Base-by-base conservation (phyloP, 2,888 invertebrate genomes). In the Silvanus unidentatus region DNA sequence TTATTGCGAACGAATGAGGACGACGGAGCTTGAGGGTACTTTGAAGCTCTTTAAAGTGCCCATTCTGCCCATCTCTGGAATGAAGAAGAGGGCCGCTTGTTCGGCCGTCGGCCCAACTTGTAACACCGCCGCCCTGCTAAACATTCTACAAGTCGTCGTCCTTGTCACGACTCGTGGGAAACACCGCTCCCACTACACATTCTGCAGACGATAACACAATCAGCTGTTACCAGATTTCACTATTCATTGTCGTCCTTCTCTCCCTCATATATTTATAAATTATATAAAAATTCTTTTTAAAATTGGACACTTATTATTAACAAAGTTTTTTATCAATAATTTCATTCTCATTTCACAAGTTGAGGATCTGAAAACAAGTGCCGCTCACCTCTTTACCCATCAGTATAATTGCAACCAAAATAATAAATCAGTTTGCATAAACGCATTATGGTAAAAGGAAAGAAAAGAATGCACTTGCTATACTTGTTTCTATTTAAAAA, bases 111-210 rank as follows among this genome's bases (percentile, higher is more conserved):
- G 36, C 45, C 45, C 45, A 40, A 45, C 42, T 45, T 39, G 42
- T 38, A 40, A 44, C 15, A 37, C 37, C 42, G 40, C 45, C 45
- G 45, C 45, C 45, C 45, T 39, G 45, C 39, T 45, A 35, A 56
- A 59, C 63, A 64, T 65, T 66, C 64, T 64, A 64, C 64, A 63
- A 62, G 64, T 66, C 59, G 62, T 62, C 62, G 65, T 64, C 66
- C 63, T 63, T 66, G 64, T 61, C 59, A 58, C 60, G 37, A 12
- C 37, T 37, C 37, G 65, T 66, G 66, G 66, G 66, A 66, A 65
- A 58, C 59, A 59, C 51, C 62, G 60, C 63, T 60, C 64, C 65
- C 61, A 65, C 67, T 57, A 58, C 55, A 49, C 58, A 59, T 63
- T 61, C 56, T 60, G 58, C 60, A 63, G 62, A 62, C 59, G 57